Base-by-base conservation (phyloP, 2,797 vertebrate genomes). In the Dermochelys coriacea region DNA sequence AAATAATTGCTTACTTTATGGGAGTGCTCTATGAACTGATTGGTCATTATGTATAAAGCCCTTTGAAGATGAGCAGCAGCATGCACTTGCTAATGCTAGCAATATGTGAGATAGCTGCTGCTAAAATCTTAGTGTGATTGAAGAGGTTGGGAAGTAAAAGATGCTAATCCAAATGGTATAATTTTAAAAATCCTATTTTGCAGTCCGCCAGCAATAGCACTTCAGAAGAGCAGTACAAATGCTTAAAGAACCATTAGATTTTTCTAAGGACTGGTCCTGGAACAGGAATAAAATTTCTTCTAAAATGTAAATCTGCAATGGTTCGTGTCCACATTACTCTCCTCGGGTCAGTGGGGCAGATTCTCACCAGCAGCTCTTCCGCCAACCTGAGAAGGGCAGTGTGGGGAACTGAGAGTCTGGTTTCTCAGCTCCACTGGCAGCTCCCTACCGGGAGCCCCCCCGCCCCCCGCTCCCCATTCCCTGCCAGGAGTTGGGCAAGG, bases 121-220 rank as follows among this genome's bases (percentile, higher is more conserved):
- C 7, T 16, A 75, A 29, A 68, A 27, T 47, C 23, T 47, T 75
- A 27, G 2, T 14, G 25, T 29, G 41, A 92, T n/a, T 78, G 4
- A 88, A 91, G 85, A 18, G 12, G 16, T 45, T 84, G 64, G 16
- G 50, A 92, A 84, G 25, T 71, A 50, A 37, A 85, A 86, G 50
- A 78, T 93, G 59, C 85, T 94, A 79, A 83, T 49, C 54, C 51
- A 16, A 80, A 84, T 52, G n/a, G 82, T 82, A 25, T 75, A 10
- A 82, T 16, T 81, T 84, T 23, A 54, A 80, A 89, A 50, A 64
- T 29, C 49, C 1, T 12, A 12, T 25, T 23, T 47, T 55, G 19
- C 37, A 81, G n/a, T 50, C 27, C 5, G 9, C 31, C 37, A 82
- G 21, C 29, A 55, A 16, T 59, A 6, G 19, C n/a, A 21, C 21